Evolutionary conservation across 2,888 invertebrate species (phyloP).

Genomic region (Lymantria dispar): DNA sequence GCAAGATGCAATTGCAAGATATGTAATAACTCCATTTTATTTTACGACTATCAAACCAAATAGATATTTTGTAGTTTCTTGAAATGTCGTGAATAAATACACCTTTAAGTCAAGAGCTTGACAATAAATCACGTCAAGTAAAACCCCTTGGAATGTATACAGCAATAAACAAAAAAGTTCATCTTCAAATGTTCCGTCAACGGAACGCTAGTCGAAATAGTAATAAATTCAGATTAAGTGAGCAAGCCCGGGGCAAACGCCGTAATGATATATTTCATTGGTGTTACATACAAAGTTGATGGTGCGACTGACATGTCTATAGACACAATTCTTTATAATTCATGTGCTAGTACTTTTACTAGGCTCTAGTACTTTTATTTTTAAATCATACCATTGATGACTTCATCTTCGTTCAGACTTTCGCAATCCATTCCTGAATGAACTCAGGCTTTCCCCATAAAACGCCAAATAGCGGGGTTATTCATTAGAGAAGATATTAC

Average conservation of each 20-base stretch:
- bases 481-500: too few species aligned
- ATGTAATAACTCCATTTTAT: too few species aligned
- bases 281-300: slow-evolving; percentile 17
- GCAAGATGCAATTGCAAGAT: too few species aligned
- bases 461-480: too few species aligned
- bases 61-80: too few species aligned
- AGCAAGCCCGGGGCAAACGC: slow-evolving; percentile 16
- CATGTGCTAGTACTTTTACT: too few species aligned
- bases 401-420: too few species aligned
- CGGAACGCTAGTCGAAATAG: slow-evolving; percentile 14
- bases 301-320: slow-evolving; percentile 2
- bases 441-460: too few species aligned
- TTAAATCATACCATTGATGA: neutral
- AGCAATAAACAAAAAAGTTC: slow-evolving; percentile 16
- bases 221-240: slow-evolving; percentile 32
- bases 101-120: neutral
- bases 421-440: too few species aligned
- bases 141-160: slow-evolving; percentile 6
- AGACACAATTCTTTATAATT: slow-evolving; percentile 2
- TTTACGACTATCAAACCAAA: too few species aligned
- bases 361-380: neutral
- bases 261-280: slow-evolving; percentile 29
- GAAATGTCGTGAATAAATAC: neutral
- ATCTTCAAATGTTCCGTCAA: slow-evolving; percentile 12
- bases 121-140: slow-evolving; percentile 7